Evolutionary conservation across 2,797 vertebrate species (phyloP).

Genomic region (Spinus olivaceus): DNA sequence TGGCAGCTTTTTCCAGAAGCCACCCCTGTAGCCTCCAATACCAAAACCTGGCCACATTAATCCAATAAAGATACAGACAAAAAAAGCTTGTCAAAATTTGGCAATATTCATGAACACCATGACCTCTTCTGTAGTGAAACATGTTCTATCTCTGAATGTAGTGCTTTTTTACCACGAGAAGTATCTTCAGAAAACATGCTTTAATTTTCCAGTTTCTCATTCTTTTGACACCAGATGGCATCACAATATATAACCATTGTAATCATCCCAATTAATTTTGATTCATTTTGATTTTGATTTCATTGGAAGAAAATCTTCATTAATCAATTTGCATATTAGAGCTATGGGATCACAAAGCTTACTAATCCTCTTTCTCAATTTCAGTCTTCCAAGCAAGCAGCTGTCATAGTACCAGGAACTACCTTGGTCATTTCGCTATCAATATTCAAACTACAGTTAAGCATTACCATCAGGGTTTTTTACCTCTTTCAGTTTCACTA

Average conservation of each 20-base stretch:
- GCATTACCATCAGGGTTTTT: background rate
- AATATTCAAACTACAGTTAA: background rate
- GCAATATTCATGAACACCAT: background rate
- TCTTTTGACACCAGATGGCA: conserved; percentile 5
- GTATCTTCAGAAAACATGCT: background rate
- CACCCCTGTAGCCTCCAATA: fast-evolving
- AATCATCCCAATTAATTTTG: background rate
- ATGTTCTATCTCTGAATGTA: background rate
- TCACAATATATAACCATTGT: background rate
- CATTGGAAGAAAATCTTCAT: background rate
- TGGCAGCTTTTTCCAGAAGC: background rate
- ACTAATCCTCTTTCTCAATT: background rate
- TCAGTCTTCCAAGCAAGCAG: background rate
- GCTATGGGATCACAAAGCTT: background rate
- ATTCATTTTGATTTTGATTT: background rate
- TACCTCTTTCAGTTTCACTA: background rate
- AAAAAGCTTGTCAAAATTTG: background rate
- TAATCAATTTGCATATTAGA: background rate
- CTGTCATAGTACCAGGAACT: background rate
- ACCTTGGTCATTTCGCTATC: background rate
- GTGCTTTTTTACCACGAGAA: background rate
- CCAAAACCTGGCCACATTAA: background rate
- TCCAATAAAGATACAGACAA: background rate
- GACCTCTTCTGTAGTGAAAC: background rate
- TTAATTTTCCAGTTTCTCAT: background rate